phyloP scores from a whole-genome alignment of 2,113 vertebrate genomes.

The Menura novaehollandiae region DNA sequence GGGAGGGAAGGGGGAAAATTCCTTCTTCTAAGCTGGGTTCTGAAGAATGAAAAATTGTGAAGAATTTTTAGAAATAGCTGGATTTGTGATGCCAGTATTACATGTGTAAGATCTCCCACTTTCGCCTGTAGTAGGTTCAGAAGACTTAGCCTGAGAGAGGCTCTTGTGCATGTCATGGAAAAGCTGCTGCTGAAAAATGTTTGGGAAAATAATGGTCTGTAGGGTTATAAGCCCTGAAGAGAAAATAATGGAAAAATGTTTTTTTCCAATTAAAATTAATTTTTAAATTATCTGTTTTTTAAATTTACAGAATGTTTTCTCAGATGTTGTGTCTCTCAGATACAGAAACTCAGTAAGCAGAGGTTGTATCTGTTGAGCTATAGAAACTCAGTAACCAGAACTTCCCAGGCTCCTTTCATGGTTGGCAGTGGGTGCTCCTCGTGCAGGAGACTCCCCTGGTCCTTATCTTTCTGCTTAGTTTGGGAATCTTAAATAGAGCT shows the following conservation, averaged over 20 bases:
- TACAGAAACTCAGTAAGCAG: not conserved
- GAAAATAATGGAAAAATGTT: not conserved
- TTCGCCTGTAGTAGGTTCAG: not conserved
- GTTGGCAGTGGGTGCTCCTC: not conserved
- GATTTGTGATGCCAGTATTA: not conserved
- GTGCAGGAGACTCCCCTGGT: not conserved
- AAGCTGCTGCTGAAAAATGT: slow-evolving; percentile 3
- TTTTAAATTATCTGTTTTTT: not conserved
- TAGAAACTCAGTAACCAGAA: not conserved
- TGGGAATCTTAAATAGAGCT: not conserved
- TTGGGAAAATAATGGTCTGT: not conserved
- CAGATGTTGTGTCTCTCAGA: not conserved
- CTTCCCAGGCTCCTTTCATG: not conserved
- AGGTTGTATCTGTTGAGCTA: not conserved
- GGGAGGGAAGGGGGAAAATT: not conserved
- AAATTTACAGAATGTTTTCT: not conserved
- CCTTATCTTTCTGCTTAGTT: not conserved
- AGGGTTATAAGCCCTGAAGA: not conserved
- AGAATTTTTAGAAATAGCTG: not conserved
- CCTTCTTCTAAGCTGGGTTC: not conserved
- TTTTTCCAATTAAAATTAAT: not conserved
- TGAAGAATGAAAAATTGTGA: not conserved
- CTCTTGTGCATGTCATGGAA: not conserved
- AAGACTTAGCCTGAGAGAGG: not conserved
- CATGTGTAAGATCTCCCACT: not conserved